These are phyloP conservation scores for Achroia grisella DNA, from an alignment of 1,140 invertebrate genomes.

Conservation along the genomic window DNA sequence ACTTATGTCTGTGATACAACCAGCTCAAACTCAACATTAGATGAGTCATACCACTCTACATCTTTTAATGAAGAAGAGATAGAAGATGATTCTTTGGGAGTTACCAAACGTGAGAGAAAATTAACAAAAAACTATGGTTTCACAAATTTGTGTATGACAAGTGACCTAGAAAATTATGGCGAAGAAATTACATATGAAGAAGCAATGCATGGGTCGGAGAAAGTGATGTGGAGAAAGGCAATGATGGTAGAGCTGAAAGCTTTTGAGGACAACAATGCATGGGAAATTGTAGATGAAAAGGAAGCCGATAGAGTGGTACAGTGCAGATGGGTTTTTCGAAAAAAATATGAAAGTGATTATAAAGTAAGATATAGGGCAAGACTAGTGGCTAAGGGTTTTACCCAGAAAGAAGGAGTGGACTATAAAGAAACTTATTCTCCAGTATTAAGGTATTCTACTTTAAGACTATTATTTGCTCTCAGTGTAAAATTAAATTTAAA, in stretches of 20 bases:
- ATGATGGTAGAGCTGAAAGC: constrained; percentile 17
- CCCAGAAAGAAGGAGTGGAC: constrained; percentile 23
- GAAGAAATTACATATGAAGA: constrained; percentile 14
- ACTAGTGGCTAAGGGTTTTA: constrained; percentile 20
- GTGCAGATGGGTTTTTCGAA: constrained; percentile 22
- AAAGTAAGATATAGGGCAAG: constrained; percentile 15
- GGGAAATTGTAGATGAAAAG: constrained; percentile 11
- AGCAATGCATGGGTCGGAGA: constrained; percentile 15
- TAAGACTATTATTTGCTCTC: constrained; percentile 22
- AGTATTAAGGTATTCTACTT: constrained; percentile 14
- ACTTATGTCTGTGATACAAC: constrained; percentile 5
- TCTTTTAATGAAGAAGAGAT: neutral
- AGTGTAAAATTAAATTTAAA: constrained; percentile 20
- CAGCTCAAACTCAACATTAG: constrained; percentile 3
- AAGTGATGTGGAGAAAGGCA: constrained; percentile 14
- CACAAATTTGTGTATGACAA: constrained; percentile 9
- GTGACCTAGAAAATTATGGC: constrained; percentile 8
- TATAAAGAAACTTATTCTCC: constrained; percentile 21
- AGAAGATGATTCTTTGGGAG: neutral
- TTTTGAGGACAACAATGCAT: constrained; percentile 19
- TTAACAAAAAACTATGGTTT: constrained; percentile 10
- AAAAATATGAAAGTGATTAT: constrained; percentile 18
- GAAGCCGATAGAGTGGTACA: constrained; percentile 15
- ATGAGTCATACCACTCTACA: neutral
- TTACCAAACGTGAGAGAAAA: constrained; percentile 8